Evolutionary conservation across 2,888 invertebrate genomes (phyloP).

Genomic region (Diabrotica balteata): DNA sequence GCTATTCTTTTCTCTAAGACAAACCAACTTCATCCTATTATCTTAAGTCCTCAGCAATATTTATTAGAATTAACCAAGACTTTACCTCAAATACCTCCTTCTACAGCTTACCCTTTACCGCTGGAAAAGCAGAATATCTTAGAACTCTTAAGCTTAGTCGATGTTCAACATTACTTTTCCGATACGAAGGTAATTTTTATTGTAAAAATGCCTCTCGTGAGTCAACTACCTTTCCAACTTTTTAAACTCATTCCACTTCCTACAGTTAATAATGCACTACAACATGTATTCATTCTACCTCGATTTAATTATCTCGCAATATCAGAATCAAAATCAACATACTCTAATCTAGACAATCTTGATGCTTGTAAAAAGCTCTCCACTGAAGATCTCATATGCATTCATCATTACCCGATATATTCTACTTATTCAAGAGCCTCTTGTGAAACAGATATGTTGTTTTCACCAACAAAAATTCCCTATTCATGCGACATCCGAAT

Average conservation of each 20-base stretch:
- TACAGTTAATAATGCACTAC: slow-evolving; percentile 10
- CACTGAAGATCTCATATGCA: slow-evolving; percentile 14
- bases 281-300: slow-evolving; percentile 24
- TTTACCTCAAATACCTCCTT: slow-evolving; percentile 23
- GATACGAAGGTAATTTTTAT: slow-evolving; percentile 30
- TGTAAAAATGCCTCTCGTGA: slow-evolving; percentile 27
- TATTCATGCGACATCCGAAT: slow-evolving; percentile 20
- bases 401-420: slow-evolving; percentile 14
- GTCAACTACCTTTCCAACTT: slow-evolving; percentile 17
- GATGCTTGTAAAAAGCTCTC: slow-evolving; percentile 13
- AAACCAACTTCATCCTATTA: slow-evolving; percentile 32
- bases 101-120: slow-evolving; percentile 26
- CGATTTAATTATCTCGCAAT: slow-evolving; percentile 19
- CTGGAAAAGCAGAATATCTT: slow-evolving; percentile 23
- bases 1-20: slow-evolving; percentile 29
- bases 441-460: slow-evolving; percentile 28
- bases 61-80: slow-evolving; percentile 28
- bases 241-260: slow-evolving; percentile 28
- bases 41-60: slow-evolving; percentile 34
- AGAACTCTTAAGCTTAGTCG: slow-evolving; percentile 13
- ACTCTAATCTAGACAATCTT: slow-evolving; percentile 12
- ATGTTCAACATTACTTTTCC: slow-evolving; percentile 22
- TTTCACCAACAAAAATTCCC: slow-evolving; percentile 1
- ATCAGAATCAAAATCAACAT: slow-evolving; percentile 22
- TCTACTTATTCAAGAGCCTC: slow-evolving; percentile 14